Conservation (phyloP, 2,113 vertebrate genomes). For the Pithys albifrons region DNA sequence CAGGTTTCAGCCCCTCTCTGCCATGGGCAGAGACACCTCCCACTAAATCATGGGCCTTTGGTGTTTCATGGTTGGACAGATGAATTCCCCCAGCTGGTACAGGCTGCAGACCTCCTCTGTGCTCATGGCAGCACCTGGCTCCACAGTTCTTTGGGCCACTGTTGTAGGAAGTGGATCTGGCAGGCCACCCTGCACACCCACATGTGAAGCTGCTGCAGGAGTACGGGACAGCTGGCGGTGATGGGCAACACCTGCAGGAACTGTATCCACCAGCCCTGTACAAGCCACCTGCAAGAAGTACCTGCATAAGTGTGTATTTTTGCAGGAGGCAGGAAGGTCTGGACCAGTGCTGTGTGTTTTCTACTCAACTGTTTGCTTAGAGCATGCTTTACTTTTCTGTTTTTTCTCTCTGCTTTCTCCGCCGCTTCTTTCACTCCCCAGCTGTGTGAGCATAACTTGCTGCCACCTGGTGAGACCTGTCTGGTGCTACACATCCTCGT, state of each 20-base stretch:
- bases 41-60: neutral
- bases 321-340: neutral
- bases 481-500: neutral
- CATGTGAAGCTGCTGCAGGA: neutral
- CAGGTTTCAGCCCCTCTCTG: neutral
- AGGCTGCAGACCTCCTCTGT: neutral
- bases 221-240: neutral
- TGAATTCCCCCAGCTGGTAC: fast-evolving
- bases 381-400: neutral
- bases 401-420: neutral
- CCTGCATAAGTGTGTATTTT: neutral
- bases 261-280: fast-evolving
- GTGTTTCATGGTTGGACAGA: neutral
- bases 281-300: fast-evolving
- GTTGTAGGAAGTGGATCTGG: fast-evolving
- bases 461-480: neutral
- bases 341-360: neutral
- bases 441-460: neutral
- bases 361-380: neutral
- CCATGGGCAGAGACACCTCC: too few species aligned
- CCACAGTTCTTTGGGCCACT: fast-evolving
- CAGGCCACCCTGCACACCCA: fast-evolving
- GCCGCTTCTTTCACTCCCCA: neutral
- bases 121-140: fast-evolving
- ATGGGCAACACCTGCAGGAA: neutral